Evolutionary conservation across 2,888 invertebrate genomes (phyloP).

Genomic region (Buathra laborator): DNA sequence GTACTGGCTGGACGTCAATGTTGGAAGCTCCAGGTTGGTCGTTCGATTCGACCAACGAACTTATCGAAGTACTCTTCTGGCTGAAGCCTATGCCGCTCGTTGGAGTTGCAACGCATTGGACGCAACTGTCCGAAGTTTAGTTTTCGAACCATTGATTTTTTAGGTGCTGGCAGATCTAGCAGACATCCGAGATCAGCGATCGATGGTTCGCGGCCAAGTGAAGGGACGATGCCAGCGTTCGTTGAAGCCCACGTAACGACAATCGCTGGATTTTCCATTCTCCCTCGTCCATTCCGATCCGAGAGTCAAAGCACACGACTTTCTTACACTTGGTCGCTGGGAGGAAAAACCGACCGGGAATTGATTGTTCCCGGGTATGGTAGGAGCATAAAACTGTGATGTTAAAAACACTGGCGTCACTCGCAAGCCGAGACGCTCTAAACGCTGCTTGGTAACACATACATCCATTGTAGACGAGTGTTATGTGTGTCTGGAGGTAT

Average conservation of each 20-base stretch:
- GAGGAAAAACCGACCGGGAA: conserved; percentile 9
- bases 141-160: conserved; percentile 69
- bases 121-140: conserved; percentile 68
- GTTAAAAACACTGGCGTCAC: conserved; percentile 49
- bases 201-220: not conserved
- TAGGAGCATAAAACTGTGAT: conserved; percentile 13
- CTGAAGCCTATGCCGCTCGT: not conserved
- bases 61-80: conserved; percentile 42
- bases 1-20: conserved; percentile 29
- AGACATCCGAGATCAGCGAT: conserved; percentile 2
- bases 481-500: not conserved
- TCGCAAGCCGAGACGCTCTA: conserved; percentile 7
- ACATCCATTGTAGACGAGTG: not conserved
- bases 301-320: conserved; percentile 20
- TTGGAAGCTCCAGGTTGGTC: conserved; percentile 25
- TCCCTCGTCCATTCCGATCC: not conserved
- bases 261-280: conserved; percentile 7
- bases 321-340: conserved; percentile 25
- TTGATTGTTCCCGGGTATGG: conserved; percentile 45
- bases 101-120: not conserved
- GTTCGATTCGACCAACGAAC: conserved; percentile 29
- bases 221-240: not conserved
- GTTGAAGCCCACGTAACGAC: conserved; percentile 11
- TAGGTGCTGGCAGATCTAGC: conserved; percentile 61
- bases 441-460: not conserved